Percentiles rank a stretch among this genome's conserved stretches.
Conservation (phyloP, 1,140 invertebrate genomes). For the Leptoteleia sp. region DNA sequence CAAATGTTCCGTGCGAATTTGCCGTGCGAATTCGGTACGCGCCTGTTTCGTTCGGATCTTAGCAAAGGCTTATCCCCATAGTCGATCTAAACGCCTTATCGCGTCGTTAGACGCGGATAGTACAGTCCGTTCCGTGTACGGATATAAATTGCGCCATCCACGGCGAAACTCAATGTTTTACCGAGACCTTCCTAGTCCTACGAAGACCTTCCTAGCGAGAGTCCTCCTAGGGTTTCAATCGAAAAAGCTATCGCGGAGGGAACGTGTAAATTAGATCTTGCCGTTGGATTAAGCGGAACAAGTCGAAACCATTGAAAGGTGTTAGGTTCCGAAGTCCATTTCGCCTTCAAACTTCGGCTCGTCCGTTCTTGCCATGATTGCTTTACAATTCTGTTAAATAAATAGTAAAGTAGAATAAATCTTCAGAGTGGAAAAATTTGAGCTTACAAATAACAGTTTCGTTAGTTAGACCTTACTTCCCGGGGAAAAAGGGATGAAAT, state of each 20-base stretch:
- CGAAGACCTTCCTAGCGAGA: neutral
- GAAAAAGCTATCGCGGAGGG: constrained; percentile 19
- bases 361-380: no score
- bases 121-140: neutral
- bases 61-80: constrained; percentile 12
- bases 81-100: constrained; percentile 26
- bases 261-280: constrained; percentile 23
- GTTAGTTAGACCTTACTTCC: no score
- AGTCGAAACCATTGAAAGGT: neutral
- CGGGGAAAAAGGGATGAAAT: no score
- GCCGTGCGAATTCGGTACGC: neutral
- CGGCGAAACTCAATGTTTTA: constrained; percentile 18
- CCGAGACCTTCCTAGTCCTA: constrained; percentile 6
- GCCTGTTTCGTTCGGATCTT: neutral
- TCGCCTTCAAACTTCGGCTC: neutral
- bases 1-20: constrained; percentile 1
- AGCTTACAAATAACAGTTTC: no score
- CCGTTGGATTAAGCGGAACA: neutral
- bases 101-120: constrained; percentile 15
- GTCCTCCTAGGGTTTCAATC: constrained; percentile 18
- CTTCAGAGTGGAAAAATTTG: no score
- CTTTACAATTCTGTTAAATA: no score
- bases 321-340: neutral
- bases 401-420: no score
- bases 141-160: constrained; percentile 31